Evolutionary conservation across 2,113 vertebrate genomes (phyloP).

Genomic region (Rhadina sibilatrix): DNA sequence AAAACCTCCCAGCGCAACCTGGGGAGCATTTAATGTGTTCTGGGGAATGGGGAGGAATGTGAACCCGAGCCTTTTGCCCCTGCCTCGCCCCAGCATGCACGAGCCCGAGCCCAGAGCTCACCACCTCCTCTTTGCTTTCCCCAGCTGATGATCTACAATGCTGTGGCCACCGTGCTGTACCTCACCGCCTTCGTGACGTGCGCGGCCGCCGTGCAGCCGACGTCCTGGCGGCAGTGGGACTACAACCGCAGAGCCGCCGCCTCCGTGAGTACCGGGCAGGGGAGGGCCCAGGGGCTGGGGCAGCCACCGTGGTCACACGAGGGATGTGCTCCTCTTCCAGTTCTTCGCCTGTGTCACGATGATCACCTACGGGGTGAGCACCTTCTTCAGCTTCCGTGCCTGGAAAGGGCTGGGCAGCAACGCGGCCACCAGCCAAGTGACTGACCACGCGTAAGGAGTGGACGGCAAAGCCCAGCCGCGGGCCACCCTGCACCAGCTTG

Average conservation of each 20-base stretch:
- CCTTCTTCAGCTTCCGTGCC: constrained; percentile 83
- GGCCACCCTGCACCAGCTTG: background rate
- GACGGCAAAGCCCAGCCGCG: background rate
- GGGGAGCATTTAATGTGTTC: background rate
- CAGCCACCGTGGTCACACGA: rapidly evolving
- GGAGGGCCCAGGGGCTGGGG: rapidly evolving
- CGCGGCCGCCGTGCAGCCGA: constrained; percentile 45
- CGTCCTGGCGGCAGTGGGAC: background rate
- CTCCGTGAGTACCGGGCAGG: constrained; percentile 73
- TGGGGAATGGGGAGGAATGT: background rate
- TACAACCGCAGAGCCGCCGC: constrained; percentile 79
- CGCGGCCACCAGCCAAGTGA: constrained; percentile 78
- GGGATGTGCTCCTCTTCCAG: constrained; percentile 61
- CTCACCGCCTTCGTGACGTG: constrained; percentile 83
- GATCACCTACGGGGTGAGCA: constrained; percentile 77
- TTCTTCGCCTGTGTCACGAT: constrained; percentile 85
- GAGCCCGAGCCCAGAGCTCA: background rate
- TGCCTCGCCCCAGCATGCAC: rapidly evolving
- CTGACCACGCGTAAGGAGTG: constrained; percentile 67
- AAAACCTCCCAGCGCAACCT: background rate
- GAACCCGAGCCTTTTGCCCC: background rate
- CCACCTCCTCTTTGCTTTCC: background rate
- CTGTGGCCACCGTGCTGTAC: constrained; percentile 76
- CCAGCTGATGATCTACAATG: constrained; percentile 82
- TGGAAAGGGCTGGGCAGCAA: constrained; percentile 84